These are phyloP conservation scores for Cliona cf. orientalis DNA, from an alignment of 37 sponge, comb jelly and placozoan species.

Conservation along the genomic window DNA sequence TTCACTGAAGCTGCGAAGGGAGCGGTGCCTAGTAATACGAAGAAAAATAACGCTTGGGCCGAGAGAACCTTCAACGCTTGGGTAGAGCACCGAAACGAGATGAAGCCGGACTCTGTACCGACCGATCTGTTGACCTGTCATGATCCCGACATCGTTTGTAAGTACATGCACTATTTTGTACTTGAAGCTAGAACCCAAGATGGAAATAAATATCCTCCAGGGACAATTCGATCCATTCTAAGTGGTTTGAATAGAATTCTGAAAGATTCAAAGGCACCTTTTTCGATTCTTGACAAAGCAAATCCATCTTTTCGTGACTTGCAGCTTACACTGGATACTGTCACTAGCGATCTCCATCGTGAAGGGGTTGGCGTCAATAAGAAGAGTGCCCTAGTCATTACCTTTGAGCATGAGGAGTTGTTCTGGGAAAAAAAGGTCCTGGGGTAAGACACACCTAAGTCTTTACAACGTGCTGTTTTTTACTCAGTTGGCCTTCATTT, in stretches of 20 bases:
- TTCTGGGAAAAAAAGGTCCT: constrained; percentile 40
- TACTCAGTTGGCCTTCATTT: constrained; percentile 37
- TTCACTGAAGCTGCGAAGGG: not conserved
- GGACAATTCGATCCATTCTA: constrained; percentile 14
- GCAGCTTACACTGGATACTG: constrained; percentile 19
- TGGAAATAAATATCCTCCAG: constrained; percentile 23
- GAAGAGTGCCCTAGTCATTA: constrained; percentile 28
- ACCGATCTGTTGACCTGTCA: not conserved
- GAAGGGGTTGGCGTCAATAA: constrained; percentile 45
- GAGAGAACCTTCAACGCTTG: constrained; percentile 12
- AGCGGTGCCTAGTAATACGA: constrained; percentile 2
- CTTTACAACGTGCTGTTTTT: constrained; percentile 28
- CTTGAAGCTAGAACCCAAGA: constrained; percentile 24
- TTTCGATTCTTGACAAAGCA: constrained; percentile 41
- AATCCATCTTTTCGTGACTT: constrained; percentile 23
- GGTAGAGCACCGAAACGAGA: too few species aligned
- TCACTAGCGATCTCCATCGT: constrained; percentile 27
- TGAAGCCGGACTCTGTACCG: constrained; percentile 12
- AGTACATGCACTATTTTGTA: constrained; percentile 26
- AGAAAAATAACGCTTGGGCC: constrained; percentile 16
- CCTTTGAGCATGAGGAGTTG: constrained; percentile 35
- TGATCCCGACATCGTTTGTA: constrained; percentile 22
- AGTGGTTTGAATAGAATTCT: constrained; percentile 29
- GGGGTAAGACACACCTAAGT: constrained; percentile 15
- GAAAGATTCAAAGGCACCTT: constrained; percentile 21